Evolutionary conservation across 1,140 invertebrate species (phyloP), one percentile per base, ranked within the genome.

Genomic region (Diploscapter pachys): DNA sequence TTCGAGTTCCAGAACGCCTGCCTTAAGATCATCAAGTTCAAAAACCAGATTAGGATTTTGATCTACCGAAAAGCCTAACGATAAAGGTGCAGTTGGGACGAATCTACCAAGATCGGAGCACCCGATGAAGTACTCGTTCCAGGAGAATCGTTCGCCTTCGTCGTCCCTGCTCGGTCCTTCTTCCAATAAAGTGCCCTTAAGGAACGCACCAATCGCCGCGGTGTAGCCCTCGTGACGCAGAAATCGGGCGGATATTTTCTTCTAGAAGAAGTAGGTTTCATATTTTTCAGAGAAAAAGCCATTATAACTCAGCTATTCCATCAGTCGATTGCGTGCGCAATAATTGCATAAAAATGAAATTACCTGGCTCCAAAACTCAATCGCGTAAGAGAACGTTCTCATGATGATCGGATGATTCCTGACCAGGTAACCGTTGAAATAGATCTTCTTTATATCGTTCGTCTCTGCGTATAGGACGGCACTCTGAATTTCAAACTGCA

Each of bases 371-470:
- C 91, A 92, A 82, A 89, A 92, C 78, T 91, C 91, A 63, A 92
- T 91, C 55, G 91, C 89, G 85, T 89, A 92, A 4, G 89, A 90
- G 61, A 92, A 89, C 4, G 91, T 91, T 78, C 91, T 89, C 91
- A 92, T 92, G 63, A 90, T 91, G 0, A 92, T 82, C 3, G 91
- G 91, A 86, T 92, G 91, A 80, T 91, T 91, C 52, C 91, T 87
- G 6, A 92, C 88, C 83, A 92, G 92, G 80, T 91, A 92, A 31
- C 92, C 91, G 59, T 91, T 91, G 87, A 92, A 92, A 80, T 91
- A 92, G 66, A 92, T 89, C 84, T 89, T 86, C 31, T 84, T 86
- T 8, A 87, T 75, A 50, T 78, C 71, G 57, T 86, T 82, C 8
- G 59, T 71, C 31, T 72, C 31, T 8, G 73, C 68, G n/a, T 72